These are phyloP conservation scores for Cavia aperea DNA, from an alignment of 2,113 vertebrate species.

Conservation along the genomic window DNA sequence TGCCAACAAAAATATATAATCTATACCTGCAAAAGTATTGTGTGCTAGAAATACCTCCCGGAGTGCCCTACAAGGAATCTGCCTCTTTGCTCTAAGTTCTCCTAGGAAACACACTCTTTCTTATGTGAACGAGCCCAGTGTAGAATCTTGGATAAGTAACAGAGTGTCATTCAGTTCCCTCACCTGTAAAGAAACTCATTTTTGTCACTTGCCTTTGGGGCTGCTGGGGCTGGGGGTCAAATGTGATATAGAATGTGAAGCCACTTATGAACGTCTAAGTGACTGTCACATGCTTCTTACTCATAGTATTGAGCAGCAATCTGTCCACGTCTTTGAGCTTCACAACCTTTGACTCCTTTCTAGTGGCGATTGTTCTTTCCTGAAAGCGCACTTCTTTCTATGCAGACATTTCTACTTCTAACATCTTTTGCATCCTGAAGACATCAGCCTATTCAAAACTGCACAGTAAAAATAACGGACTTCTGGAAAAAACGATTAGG, in stretches of 20 bases:
- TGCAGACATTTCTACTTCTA: not conserved
- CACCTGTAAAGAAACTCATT: not conserved
- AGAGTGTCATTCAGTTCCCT: not conserved
- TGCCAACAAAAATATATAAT: not conserved
- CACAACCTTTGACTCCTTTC: not conserved
- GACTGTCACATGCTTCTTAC: not conserved
- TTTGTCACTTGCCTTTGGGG: not conserved
- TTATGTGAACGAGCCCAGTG: not conserved
- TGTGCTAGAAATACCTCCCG: not conserved
- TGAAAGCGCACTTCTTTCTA: not conserved
- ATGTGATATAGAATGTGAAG: not conserved
- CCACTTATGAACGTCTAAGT: not conserved
- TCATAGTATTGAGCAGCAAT: not conserved
- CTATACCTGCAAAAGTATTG: not conserved
- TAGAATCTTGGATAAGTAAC: not conserved
- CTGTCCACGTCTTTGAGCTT: not conserved
- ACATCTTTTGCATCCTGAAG: not conserved
- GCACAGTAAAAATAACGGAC: not conserved
- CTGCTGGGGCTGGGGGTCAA: not conserved
- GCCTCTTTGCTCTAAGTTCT: too few species aligned
- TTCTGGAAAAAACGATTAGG: not conserved
- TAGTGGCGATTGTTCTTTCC: not conserved
- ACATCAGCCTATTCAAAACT: not conserved
- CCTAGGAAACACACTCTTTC: not conserved
- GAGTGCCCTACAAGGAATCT: not conserved